phyloP scores from a whole-genome alignment of 1,140 invertebrate species.

The Zelostemma sp. region DNA sequence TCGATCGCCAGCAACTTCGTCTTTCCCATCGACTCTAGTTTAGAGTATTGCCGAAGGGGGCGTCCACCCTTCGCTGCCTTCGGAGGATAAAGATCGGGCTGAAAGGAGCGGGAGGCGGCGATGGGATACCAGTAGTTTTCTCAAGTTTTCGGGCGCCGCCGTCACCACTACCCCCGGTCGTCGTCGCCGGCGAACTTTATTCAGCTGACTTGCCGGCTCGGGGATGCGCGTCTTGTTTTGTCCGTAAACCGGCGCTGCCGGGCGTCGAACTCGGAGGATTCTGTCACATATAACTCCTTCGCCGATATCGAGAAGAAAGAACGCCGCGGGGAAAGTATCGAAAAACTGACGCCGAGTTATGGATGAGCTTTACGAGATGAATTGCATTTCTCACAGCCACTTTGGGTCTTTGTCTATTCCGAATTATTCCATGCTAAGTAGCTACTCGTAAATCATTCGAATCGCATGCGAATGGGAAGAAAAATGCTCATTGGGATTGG shows the following conservation, averaged over 20 bases:
- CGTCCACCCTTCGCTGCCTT: conserved; percentile 17
- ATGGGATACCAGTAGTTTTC: conserved; percentile 51
- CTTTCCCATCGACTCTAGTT: conserved; percentile 48
- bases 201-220: conserved; percentile 57
- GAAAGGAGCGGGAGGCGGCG: conserved; percentile 5
- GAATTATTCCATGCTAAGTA: too few relatives aligned
- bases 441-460: too few relatives aligned
- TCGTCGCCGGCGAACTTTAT: conserved; percentile 53
- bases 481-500: too few relatives aligned
- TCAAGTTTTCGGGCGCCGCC: conserved; percentile 58
- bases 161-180: conserved; percentile 10
- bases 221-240: conserved; percentile 57
- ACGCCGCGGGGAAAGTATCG: background rate
- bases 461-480: too few relatives aligned
- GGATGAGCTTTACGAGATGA: conserved; percentile 2
- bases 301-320: conserved; percentile 8
- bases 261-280: conserved; percentile 41
- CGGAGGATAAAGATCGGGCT: conserved; percentile 8
- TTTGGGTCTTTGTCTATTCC: background rate
- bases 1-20: conserved; percentile 20
- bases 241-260: conserved; percentile 38
- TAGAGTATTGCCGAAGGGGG: conserved; percentile 37
- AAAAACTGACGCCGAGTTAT: conserved; percentile 3
- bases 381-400: background rate
- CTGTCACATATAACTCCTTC: conserved; percentile 14